Base-by-base conservation (phyloP, 2,113 vertebrate genomes). In the Gavia stellata region DNA sequence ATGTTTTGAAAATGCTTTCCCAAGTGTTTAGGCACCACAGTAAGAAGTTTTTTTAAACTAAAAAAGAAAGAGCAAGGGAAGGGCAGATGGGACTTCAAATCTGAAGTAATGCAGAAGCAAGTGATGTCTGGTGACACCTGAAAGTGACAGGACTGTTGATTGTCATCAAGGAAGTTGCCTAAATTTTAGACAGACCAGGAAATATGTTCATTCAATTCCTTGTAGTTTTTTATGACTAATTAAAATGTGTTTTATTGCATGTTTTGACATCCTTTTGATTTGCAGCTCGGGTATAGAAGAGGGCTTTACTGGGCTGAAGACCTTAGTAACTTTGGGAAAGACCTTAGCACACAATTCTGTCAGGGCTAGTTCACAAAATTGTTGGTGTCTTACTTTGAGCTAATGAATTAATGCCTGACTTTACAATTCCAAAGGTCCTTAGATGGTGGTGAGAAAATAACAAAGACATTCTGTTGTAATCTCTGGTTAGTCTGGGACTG, bases 151-250 rank as follows among this genome's bases (percentile, higher is more conserved):
- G 45, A 73, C 38, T 71, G 63, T 28, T 91, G 59, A 83, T 5
- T 88, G n/a, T 80, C 75, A 74, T 94, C 38, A 88, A 58, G 31
- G 42, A 88, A 88, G 53, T 42, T 47, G 33, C 26, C 23, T 74
- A 63, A 53, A 73, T 92, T 86, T 93, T 90, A 73, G 68, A 38
- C 53, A 44, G 36, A n/a, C 23, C 6, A 68, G 28, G 40, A 90
- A 88, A 80, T 1, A 6, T 10, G 3, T 33, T 42, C 7, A 42
- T 58, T 86, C 10, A 36, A 44, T 82, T 59, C 18, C 67, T 63
- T 58, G 2, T 6, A 2, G 1, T 1, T 1, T 40, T 3, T 36
- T 77, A 24, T 65, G 11, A 26, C 19, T 36, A 40, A 68, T 20
- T 56, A 58, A 82, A 59, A 49, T 33, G 25, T 38, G 16, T 1